Conservation (phyloP, 2,888 invertebrate species). For the Polymixis lichenea region DNA sequence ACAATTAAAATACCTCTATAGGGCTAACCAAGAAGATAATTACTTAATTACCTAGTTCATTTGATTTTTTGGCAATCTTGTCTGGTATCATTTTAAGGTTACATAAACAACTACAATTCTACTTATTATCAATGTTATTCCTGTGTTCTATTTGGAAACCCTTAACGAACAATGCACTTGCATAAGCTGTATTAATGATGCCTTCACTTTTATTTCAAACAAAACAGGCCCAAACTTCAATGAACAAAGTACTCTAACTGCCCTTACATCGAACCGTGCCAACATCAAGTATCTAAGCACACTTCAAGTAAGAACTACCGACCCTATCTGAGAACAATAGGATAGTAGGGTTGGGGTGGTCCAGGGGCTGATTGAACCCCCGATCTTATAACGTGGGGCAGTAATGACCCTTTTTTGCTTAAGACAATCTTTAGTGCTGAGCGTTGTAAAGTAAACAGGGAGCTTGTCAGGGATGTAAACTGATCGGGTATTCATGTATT, state of each 20-base stretch:
- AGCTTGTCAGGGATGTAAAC: not conserved
- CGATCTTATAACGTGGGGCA: slow-evolving; percentile 47
- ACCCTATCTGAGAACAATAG: slow-evolving; percentile 61
- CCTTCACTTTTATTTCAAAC: slow-evolving; percentile 22
- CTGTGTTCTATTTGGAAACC: not conserved
- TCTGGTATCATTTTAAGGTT: not conserved
- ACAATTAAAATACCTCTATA: not conserved
- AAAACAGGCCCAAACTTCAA: slow-evolving; percentile 17
- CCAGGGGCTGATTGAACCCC: slow-evolving; percentile 50
- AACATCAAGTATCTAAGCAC: slow-evolving; percentile 57
- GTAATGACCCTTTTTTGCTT: slow-evolving; percentile 63
- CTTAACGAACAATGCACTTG: not conserved
- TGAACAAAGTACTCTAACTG: slow-evolving; percentile 23
- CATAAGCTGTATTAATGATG: not conserved
- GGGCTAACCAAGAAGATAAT: too few species aligned
- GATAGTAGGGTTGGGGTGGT: slow-evolving; percentile 43
- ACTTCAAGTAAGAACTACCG: slow-evolving; percentile 49
- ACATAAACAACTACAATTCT: not conserved
- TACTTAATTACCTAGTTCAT: too few species aligned
- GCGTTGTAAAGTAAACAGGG: slow-evolving; percentile 29
- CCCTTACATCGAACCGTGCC: slow-evolving; percentile 34
- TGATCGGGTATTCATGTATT: slow-evolving; percentile 1
- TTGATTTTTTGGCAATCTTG: not conserved
- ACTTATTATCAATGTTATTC: not conserved
- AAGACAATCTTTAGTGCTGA: slow-evolving; percentile 35